Evolutionary conservation across 2,113 vertebrate genomes (phyloP), one percentile per base, ranked within the genome.

Genomic region (Scopus umbretta): DNA sequence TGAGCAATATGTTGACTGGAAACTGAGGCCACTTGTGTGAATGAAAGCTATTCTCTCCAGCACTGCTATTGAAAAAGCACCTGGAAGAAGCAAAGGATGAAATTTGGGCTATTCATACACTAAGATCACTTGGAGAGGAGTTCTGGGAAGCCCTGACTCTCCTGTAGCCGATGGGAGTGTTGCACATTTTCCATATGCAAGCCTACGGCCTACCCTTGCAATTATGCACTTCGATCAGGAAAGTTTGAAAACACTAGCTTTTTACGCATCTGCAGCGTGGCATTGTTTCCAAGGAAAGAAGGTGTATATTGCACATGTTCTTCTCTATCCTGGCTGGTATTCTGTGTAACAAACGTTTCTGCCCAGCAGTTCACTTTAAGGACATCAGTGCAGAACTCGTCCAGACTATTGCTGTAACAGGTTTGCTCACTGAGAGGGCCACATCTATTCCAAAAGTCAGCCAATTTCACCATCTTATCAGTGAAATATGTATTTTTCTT

Each of bases 1-100:
- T 62, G 81, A 94, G 76, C 75, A 42, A 66, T 42, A 42, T 7
- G 19, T 29, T 74, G 65, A 40, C 65, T 36, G 65, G 45, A 97
- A 98, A 89, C 92, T 82, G 96, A 95, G 70, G 89, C 50, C 36
- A n/a, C 45, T 88, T 67, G 27, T 53, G 18, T 95, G 80, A 91
- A 78, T 8, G 0, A 62, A 96, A 94, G 30, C 52, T 87, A 42
- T 90, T 91, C 29, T 94, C 34, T 73, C 55, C 72, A 82, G 34
- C 49, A 56, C 58, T 70, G 76, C 22, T 93, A 74, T 72, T 91
- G 68, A 95, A 95, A 89, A 93, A 63, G 25, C 7, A 84, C 10
- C 56, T 59, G 52, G 65, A 53, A 90, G 30, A 76, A 88, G 53
- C 27, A 82, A 29, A 81, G 32, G 34, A 43, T 80, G 4, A 65